A percentile compares a stretch with the other conserved stretches of the same genome.
phyloP scores from a whole-genome alignment of 2,888 invertebrate genomes.

The Scrobipalpa costella region DNA sequence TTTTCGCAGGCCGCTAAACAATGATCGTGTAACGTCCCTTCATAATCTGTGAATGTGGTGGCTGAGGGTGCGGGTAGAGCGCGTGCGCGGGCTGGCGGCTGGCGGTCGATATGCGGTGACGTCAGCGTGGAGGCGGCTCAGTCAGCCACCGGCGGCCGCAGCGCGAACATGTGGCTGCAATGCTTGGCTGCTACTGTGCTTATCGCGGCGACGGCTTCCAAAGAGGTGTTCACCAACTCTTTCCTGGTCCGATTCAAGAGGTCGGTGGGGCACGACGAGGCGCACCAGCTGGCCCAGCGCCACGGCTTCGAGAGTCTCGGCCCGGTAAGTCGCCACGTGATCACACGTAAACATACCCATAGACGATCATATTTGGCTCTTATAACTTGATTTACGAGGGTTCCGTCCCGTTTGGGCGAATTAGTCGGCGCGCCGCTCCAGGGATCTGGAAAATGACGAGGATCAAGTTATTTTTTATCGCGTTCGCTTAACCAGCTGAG shows the following conservation, averaged over 20 bases:
- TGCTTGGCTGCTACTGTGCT: slow-evolving; percentile 70
- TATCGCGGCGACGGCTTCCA: slow-evolving; percentile 64
- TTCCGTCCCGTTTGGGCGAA: slow-evolving; percentile 28
- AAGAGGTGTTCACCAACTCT: slow-evolving; percentile 95
- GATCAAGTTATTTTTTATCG: slow-evolving; percentile 21
- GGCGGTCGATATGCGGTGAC: slow-evolving; percentile 75
- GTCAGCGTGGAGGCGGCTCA: slow-evolving; percentile 66
- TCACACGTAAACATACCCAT: slow-evolving; percentile 70
- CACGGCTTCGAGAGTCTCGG: slow-evolving; percentile 97
- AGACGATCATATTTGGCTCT: slow-evolving; percentile 37
- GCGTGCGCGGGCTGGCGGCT: slow-evolving; percentile 66
- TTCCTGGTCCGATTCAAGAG: slow-evolving; percentile 95
- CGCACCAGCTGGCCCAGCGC: slow-evolving; percentile 89
- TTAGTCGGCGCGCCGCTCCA: slow-evolving; percentile 29
- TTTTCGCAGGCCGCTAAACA: slow-evolving; percentile 40
- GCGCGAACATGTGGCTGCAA: slow-evolving; percentile 74
- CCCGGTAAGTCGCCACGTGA: slow-evolving; percentile 88
- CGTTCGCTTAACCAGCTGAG: slow-evolving; percentile 8
- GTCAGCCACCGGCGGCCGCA: slow-evolving; percentile 72
- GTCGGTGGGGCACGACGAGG: slow-evolving; percentile 88
- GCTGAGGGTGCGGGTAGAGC: slow-evolving; percentile 41
- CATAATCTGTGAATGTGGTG: slow-evolving; percentile 55
- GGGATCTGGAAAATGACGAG: slow-evolving; percentile 12
- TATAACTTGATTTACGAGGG: slow-evolving; percentile 40
- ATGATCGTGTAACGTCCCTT: slow-evolving; percentile 52